These are phyloP conservation scores for Neoseiulus cucumeris DNA, from an alignment of 1,140 invertebrate genomes.

Conservation along the genomic window DNA sequence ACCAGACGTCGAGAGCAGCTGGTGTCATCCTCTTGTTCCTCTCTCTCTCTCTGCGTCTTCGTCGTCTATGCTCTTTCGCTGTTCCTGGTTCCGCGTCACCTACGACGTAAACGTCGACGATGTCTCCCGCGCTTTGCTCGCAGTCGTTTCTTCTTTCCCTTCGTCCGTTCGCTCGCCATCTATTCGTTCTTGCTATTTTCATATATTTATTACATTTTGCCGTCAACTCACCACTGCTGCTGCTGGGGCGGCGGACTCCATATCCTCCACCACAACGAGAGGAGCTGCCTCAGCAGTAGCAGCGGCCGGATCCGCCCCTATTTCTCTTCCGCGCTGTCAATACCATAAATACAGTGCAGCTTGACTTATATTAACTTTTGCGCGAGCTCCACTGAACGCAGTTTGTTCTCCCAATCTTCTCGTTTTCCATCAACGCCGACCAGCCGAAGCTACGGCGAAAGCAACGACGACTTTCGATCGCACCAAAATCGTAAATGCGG, in stretches of 20 bases:
- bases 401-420: no score
- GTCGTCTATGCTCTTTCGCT: neutral
- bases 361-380: conserved; percentile 11
- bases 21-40: neutral
- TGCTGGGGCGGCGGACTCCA: neutral
- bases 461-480: no score
- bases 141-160: neutral
- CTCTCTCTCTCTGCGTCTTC: neutral
- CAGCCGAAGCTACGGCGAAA: no score
- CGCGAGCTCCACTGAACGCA: no score
- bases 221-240: neutral
- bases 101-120: neutral
- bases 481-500: no score
- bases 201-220: conserved; percentile 7
- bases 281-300: no score
- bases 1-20: no score
- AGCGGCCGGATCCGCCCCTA: no score
- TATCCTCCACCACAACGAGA: no score
- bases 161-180: neutral
- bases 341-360: conserved; percentile 7
- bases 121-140: neutral
- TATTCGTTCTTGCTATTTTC: neutral
- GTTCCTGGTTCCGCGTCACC: neutral
- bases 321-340: neutral
- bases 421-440: no score